phyloP scores from a whole-genome alignment of 1,140 invertebrate species.

The Diabrotica virgifera region DNA sequence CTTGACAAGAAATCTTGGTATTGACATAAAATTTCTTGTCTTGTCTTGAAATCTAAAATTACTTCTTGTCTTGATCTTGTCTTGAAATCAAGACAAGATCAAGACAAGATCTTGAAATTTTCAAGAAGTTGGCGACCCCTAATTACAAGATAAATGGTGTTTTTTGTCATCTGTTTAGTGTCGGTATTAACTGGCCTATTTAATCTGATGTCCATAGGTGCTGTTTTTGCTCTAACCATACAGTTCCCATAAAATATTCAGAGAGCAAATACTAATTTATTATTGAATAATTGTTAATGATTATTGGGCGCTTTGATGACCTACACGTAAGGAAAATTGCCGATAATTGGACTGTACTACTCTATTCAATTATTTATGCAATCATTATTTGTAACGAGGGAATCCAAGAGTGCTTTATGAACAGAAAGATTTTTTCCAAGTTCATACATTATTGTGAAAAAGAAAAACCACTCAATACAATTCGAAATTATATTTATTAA shows the following conservation, averaged over 20 bases:
- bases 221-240: background rate
- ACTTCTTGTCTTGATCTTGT: too few relatives aligned
- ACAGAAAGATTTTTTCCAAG: background rate
- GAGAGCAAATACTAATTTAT: constrained; percentile 42
- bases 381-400: constrained; percentile 27
- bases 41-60: too few relatives aligned
- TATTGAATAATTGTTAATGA: constrained; percentile 43
- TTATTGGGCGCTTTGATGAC: constrained; percentile 34
- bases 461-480: background rate
- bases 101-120: too few relatives aligned
- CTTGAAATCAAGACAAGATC: too few relatives aligned
- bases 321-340: constrained; percentile 34
- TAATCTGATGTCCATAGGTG: too few relatives aligned
- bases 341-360: constrained; percentile 34
- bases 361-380: constrained; percentile 24
- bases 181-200: too few relatives aligned
- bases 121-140: too few relatives aligned
- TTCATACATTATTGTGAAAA: constrained; percentile 3
- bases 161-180: too few relatives aligned
- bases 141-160: too few relatives aligned
- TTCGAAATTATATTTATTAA: constrained; percentile 3
- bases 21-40: too few relatives aligned
- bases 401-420: background rate
- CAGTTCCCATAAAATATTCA: constrained; percentile 36
- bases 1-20: too few relatives aligned